Percentiles rank a stretch among this genome's conserved stretches.
These are phyloP conservation scores for Dryobates pubescens DNA, from an alignment of 2,797 vertebrate genomes.

Conservation along the genomic window DNA sequence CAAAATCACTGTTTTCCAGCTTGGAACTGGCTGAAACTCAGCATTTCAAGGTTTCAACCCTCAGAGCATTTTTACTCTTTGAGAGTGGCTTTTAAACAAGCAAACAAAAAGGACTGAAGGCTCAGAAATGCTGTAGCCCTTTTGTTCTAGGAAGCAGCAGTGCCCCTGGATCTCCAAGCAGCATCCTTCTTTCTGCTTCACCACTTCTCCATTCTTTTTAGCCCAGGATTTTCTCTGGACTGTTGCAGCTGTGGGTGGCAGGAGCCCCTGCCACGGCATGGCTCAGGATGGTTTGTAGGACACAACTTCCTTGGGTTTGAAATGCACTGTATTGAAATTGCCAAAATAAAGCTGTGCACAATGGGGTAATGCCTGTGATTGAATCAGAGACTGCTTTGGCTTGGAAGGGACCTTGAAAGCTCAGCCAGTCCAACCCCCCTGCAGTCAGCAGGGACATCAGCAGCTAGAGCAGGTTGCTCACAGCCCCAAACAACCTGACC, in stretches of 20 bases:
- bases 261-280: accelerated
- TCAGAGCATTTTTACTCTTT: background rate
- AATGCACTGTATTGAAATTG: accelerated
- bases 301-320: background rate
- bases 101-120: background rate
- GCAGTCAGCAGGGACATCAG: too few relatives aligned
- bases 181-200: background rate
- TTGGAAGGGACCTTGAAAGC: too few relatives aligned
- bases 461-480: too few relatives aligned
- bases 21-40: slow-evolving; percentile 2
- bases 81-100: background rate
- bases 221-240: background rate
- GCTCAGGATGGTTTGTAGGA: background rate
- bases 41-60: background rate
- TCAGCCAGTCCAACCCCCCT: too few relatives aligned
- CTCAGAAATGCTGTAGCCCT: background rate
- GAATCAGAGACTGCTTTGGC: too few relatives aligned
- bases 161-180: background rate
- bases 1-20: background rate
- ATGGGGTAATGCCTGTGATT: background rate
- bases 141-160: background rate
- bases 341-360: background rate
- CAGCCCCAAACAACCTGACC: too few relatives aligned
- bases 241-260: background rate
- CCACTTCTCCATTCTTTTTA: background rate